A percentile compares a stretch with the other conserved stretches of the same genome.
Conservation (phyloP, 2,113 vertebrate genomes). For the Lycaon pictus region DNA sequence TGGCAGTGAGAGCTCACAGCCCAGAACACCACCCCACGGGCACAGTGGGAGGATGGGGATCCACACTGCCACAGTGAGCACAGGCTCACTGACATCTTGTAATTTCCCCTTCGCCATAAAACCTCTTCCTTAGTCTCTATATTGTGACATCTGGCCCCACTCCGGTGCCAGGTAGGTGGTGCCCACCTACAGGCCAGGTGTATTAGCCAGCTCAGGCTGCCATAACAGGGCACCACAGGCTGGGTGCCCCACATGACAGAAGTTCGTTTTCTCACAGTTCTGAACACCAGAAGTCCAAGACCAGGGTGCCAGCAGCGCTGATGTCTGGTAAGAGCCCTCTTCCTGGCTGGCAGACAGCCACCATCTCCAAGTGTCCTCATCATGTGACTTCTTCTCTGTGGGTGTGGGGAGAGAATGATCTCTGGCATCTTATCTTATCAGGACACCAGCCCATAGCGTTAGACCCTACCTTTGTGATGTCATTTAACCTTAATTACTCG, state of each 20-base stretch:
- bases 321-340: neutral
- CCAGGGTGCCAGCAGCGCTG: neutral
- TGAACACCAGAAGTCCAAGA: neutral
- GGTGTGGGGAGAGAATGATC: rapidly evolving
- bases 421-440: neutral
- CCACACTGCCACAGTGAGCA: too few species aligned
- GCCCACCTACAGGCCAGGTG: neutral
- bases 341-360: neutral
- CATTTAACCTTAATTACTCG: neutral
- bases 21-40: neutral
- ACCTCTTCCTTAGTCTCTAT: neutral
- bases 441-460: neutral
- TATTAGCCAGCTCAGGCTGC: neutral
- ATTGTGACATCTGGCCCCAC: neutral
- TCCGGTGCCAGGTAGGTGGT: neutral
- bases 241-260: neutral
- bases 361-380: neutral
- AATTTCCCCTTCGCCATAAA: neutral
- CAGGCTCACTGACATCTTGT: neutral
- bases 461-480: neutral
- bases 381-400: neutral
- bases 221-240: neutral
- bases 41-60: neutral
- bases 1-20: neutral
- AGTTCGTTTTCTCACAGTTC: neutral